Base-by-base conservation (phyloP, 2,888 invertebrate genomes). In the Limenitis arthemis region DNA sequence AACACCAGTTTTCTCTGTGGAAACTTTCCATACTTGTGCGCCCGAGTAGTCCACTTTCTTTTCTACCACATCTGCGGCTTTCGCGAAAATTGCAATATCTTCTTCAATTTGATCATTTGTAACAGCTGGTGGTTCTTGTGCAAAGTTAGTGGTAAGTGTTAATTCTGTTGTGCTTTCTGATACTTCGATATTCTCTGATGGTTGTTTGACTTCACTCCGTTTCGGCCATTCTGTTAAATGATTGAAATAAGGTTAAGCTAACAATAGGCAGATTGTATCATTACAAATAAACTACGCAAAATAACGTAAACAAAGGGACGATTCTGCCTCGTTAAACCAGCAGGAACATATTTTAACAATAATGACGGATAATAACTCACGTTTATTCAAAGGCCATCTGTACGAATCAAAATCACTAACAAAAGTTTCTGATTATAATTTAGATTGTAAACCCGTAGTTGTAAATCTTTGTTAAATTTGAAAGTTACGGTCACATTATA, bases 21-120 rank as follows among this genome's bases (percentile, higher is more conserved):
- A 75, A 39, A 94, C 90, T 68, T 93, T 89, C 92, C 94, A 93
- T 11, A 94, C 75, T 77, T 95, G 94, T 12, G 92, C 91, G 4
- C 94, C 94, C 44, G 90, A 88, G 72, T 94, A 95, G 47, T 89
- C 89, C 40, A 93, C 86, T 65, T 68, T 82, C 11, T 66, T 56
- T n/a, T 61, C 63, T 9, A 62, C 49, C 6, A 55, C 57, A 50
- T 67, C 69, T 43, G 66, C 65, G 30, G 64, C 58, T 62, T 68
- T 72, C 8, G 62, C 52, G 30, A 61, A 49, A 20, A 62, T 55
- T 30, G 59, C 47, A 44, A 53, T 54, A 29, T 58, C 62, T 28
- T 67, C 64, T 49, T 57, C 51, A 29, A 44, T 47, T n/a, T 53
- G 58, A 30, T 49, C 40, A 30, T 60, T 54, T 42, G 49, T 50